Percentiles rank a stretch among this genome's conserved stretches.
These are phyloP conservation scores for Drosophila ogumai DNA, from an alignment of 1,140 invertebrate genomes.

Conservation along the genomic window DNA sequence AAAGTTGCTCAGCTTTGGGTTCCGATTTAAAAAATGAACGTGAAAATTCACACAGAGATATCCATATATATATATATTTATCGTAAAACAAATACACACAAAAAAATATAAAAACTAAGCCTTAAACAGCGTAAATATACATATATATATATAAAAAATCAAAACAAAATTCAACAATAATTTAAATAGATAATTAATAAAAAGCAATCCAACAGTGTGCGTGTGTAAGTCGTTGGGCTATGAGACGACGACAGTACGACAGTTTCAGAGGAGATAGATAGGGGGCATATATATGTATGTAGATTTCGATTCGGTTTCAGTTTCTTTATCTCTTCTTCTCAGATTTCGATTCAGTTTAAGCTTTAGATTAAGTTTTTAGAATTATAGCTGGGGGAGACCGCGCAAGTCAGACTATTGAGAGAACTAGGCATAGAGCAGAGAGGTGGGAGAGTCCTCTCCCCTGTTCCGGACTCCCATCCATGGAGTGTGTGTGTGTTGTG, in stretches of 20 bases:
- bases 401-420: conserved; percentile 73
- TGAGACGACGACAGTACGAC: conserved; percentile 36
- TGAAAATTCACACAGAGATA: conserved; percentile 48
- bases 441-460: conserved; percentile 31
- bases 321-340: conserved; percentile 4
- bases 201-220: conserved; percentile 59
- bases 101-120: conserved; percentile 60
- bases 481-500: conserved; percentile 28
- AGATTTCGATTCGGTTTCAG: conserved; percentile 16
- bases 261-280: conserved; percentile 22
- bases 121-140: conserved; percentile 56
- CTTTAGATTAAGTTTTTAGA: conserved; percentile 29
- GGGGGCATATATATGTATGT: conserved; percentile 8
- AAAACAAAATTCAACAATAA: conserved; percentile 84
- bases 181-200: conserved; percentile 81
- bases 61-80: conserved; percentile 33
- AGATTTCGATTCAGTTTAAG: conserved; percentile 21
- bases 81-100: conserved; percentile 63
- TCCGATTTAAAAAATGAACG: conserved; percentile 37
- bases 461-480: conserved; percentile 37
- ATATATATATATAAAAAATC: conserved; percentile 51
- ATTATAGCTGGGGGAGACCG: conserved; percentile 54
- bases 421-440: conserved; percentile 60
- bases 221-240: conserved; percentile 52
- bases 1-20: conserved; percentile 1